These are phyloP conservation scores for Carpatolechia fugitivella DNA, from an alignment of 2,888 invertebrate species.

Conservation along the genomic window DNA sequence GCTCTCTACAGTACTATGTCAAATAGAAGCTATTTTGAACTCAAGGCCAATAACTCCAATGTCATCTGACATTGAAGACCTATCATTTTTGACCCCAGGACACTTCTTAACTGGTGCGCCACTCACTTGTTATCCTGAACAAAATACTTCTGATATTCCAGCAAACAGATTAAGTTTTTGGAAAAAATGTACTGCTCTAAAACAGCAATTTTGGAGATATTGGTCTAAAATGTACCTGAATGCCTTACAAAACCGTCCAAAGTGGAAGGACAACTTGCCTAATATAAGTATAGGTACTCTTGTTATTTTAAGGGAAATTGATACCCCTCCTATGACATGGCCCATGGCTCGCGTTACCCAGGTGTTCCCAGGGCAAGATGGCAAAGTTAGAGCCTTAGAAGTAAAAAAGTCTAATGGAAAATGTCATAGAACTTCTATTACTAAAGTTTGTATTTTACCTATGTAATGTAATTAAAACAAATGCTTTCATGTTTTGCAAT, in stretches of 20 bases:
- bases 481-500: too few relatives aligned
- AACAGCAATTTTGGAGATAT: slow-evolving; percentile 16
- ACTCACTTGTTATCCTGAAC: slow-evolving; percentile 20
- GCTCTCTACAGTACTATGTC: slow-evolving; percentile 23
- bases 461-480: too few relatives aligned
- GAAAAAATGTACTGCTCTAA: slow-evolving; percentile 15
- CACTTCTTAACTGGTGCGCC: slow-evolving; percentile 39
- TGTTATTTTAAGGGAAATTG: slow-evolving; percentile 13
- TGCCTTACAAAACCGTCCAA: slow-evolving; percentile 13
- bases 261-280: slow-evolving; percentile 14
- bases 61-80: slow-evolving; percentile 26
- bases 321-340: background rate
- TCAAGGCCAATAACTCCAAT: slow-evolving; percentile 30
- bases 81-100: slow-evolving; percentile 31
- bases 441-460: too few relatives aligned
- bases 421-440: too few relatives aligned
- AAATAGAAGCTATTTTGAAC: slow-evolving; percentile 30
- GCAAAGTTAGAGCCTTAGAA: too few relatives aligned
- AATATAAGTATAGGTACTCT: slow-evolving; percentile 12
- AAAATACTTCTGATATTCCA: background rate
- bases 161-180: slow-evolving; percentile 14
- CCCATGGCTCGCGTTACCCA: too few relatives aligned
- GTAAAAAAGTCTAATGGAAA: too few relatives aligned
- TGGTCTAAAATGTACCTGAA: slow-evolving; percentile 17
- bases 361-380: too few relatives aligned